A percentile compares a stretch with the other conserved stretches of the same genome.
phyloP scores from a whole-genome alignment of 2,888 invertebrate species.

The Erebia aethiops region DNA sequence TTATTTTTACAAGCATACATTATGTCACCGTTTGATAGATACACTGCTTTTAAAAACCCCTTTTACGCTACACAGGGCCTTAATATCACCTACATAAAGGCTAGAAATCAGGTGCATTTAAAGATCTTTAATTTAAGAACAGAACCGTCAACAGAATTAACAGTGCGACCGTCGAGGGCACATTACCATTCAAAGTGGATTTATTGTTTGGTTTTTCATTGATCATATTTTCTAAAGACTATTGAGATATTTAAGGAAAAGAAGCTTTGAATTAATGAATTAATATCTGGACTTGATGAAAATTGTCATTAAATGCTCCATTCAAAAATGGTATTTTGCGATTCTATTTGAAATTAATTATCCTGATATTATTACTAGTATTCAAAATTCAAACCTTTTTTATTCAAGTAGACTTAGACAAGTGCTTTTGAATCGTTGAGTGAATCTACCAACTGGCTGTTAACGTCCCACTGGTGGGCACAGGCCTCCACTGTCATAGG shows the following conservation, averaged over 20 bases:
- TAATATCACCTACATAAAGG: not conserved
- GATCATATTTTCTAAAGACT: conserved; percentile 40
- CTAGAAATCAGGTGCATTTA: conserved; percentile 2
- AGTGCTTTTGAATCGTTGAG: too few species aligned
- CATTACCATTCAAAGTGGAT: conserved; percentile 38
- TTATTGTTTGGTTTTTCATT: conserved; percentile 37
- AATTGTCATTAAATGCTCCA: not conserved
- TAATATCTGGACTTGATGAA: conserved; percentile 16
- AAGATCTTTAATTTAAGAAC: conserved; percentile 28
- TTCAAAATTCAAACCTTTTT: not conserved
- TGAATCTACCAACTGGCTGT: too few species aligned
- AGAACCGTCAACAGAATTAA: conserved; percentile 29
- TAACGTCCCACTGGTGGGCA: too few species aligned
- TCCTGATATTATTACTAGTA: too few species aligned
- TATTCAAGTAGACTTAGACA: too few species aligned
- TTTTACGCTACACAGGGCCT: not conserved
- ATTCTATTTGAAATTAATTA: not conserved
- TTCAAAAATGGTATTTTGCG: not conserved
- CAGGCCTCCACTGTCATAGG: too few species aligned
- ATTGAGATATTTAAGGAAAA: conserved; percentile 37
- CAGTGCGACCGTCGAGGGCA: conserved; percentile 28
- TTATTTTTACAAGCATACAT: too few species aligned
- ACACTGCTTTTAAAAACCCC: too few species aligned
- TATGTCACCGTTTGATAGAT: too few species aligned
- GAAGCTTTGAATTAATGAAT: conserved; percentile 23